Percentiles rank a stretch among this genome's conserved stretches.
Conservation (phyloP, 2,888 invertebrate species). For the Globia sparganii region DNA sequence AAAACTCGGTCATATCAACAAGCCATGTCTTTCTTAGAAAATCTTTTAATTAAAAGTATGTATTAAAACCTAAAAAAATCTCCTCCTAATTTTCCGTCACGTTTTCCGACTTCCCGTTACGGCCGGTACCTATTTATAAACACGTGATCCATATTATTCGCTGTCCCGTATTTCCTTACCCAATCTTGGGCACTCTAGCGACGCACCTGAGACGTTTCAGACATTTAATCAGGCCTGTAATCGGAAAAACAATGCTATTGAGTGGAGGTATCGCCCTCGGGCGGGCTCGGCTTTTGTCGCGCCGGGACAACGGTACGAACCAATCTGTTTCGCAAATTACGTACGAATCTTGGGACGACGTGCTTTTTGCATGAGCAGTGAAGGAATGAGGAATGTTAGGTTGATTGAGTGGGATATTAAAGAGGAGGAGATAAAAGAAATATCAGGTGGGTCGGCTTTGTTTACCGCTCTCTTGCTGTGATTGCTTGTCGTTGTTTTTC, state of each 20-base stretch:
- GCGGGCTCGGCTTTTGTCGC: conserved; percentile 67
- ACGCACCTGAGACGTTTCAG: conserved; percentile 73
- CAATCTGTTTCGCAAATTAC: conserved; percentile 70
- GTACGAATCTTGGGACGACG: conserved; percentile 63
- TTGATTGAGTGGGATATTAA: conserved; percentile 61
- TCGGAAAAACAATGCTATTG: conserved; percentile 86
- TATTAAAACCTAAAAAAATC: background rate
- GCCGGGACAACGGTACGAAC: conserved; percentile 59
- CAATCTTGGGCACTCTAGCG: conserved; percentile 49
- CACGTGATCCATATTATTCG: conserved; percentile 43
- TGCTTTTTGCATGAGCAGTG: conserved; percentile 65
- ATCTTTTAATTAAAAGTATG: conserved; percentile 2
- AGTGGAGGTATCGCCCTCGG: conserved; percentile 71
- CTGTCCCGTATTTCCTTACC: conserved; percentile 42
- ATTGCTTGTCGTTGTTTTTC: conserved; percentile 31
- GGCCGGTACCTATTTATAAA: conserved; percentile 15
- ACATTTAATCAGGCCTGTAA: conserved; percentile 87
- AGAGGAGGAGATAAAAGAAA: conserved; percentile 52
- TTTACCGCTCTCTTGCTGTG: conserved; percentile 34
- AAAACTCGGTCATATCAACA: background rate
- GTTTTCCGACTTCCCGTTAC: conserved; percentile 11
- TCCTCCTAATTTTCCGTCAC: conserved; percentile 3
- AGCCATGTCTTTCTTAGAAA: background rate
- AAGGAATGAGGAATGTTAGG: conserved; percentile 53
- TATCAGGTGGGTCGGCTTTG: conserved; percentile 35